Base-by-base conservation (phyloP, 2,113 vertebrate genomes). In the Nycticryphes semicollaris region DNA sequence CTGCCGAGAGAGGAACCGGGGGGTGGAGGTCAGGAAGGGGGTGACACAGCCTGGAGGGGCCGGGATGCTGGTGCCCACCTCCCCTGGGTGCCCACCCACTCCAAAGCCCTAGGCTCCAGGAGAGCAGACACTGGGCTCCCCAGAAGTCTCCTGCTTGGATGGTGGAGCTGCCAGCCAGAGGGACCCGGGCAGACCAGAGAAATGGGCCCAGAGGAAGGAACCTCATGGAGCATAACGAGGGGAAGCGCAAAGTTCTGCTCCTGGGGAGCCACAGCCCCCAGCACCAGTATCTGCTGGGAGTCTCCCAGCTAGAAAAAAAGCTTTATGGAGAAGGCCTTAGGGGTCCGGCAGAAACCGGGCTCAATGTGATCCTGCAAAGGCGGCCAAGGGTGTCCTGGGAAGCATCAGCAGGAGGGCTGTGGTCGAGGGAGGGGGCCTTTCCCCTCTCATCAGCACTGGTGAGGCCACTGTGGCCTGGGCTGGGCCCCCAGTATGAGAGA, bases 1-100 rank as follows among this genome's bases (percentile, higher is more conserved):
- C 99, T 99, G 85, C 0, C n/a, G 66, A 63, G 92, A 50, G 51
- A 87, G 43, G 80, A 35, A 69, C 4, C 6, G 6, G 54, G 50
- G 16, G 16, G 51, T 15, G 41, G 47, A 21, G 28, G 60, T 28
- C 12, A 24, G 14, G 35, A 6, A 22, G 25, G 60, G 21, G 33
- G 21, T 13, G 54, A 27, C 37, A 12, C 10, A 18, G 60, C 35
- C 20, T 14, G 33, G 57, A 33, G 59, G 24, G 15, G 24, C 14
- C 3, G 31, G 37, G 69, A 54, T 6, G 12, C 16, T 5, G 31
- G 25, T 7, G 28, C 77, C 23, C 37, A 43, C 10, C 30, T 16
- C 37, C 37, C 50, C 39, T 35, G 14, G 6, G 50, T 14, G 48
- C 60, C 57, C 14, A 3, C 62, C 35, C 45, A 27, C 3, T 20